Percentiles rank a stretch among this genome's conserved stretches.
Conservation (phyloP, 1,140 invertebrate genomes). For the Cyrtorhinus lividipennis region DNA sequence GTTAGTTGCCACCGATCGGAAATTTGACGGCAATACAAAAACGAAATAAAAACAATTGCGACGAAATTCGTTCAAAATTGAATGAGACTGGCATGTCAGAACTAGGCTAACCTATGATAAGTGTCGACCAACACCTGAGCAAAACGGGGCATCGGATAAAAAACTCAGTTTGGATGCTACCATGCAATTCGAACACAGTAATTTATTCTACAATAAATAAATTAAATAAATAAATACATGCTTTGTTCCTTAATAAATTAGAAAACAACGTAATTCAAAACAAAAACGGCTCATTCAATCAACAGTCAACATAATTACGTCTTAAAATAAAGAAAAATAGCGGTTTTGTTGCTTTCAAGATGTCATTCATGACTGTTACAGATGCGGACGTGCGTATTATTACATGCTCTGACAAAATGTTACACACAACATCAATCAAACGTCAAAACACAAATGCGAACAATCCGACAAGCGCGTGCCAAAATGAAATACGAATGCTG, state of each 20-base stretch:
- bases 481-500: not conserved
- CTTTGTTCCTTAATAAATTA: constrained; percentile 5
- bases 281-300: not conserved
- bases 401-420: not conserved
- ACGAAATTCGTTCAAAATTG: no score
- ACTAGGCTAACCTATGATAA: constrained; percentile 13
- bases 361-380: not conserved
- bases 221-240: constrained; percentile 11
- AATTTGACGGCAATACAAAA: no score
- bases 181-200: constrained; percentile 16
- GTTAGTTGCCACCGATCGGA: no score
- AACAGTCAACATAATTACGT: not conserved
- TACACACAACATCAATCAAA: not conserved
- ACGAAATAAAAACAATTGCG: no score
- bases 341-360: no score
- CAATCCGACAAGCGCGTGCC: not conserved
- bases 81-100: constrained; percentile 19
- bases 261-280: not conserved
- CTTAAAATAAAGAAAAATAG: not conserved
- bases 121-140: not conserved
- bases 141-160: not conserved
- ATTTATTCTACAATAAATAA: constrained; percentile 17
- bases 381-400: not conserved
- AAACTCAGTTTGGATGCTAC: constrained; percentile 11
- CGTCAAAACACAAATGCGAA: not conserved